A percentile compares a stretch with the other conserved stretches of the same genome.
phyloP scores from a whole-genome alignment of 2,888 invertebrate species.

The Drosophila yooni region DNA sequence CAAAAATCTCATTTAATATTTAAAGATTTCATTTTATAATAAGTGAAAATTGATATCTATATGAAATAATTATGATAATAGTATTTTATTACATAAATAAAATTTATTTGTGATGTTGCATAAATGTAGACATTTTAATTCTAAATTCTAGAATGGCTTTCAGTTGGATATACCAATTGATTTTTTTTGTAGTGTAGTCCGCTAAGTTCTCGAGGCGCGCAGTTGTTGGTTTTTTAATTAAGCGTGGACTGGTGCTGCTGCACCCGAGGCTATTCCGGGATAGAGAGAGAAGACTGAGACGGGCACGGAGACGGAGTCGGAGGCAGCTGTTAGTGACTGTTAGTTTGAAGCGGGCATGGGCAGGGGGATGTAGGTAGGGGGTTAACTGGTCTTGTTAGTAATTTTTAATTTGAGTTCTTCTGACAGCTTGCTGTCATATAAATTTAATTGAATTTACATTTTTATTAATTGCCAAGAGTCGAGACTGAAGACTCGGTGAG shows the following conservation, averaged over 20 bases:
- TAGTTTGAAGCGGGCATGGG: background rate
- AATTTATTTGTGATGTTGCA: background rate
- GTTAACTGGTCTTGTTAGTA: conserved; percentile 79
- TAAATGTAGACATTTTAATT: background rate
- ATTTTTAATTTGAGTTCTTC: conserved; percentile 84
- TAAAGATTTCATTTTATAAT: background rate
- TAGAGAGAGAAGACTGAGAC: background rate
- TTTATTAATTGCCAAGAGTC: conserved; percentile 81
- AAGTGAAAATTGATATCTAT: background rate
- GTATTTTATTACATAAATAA: background rate
- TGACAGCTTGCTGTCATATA: conserved; percentile 84
- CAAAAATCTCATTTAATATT: background rate
- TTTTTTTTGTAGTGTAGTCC: background rate
- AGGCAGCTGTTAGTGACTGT: background rate
- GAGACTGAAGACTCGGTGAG: conserved; percentile 11
- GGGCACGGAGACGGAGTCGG: background rate
- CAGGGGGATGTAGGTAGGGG: background rate
- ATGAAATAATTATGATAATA: no score
- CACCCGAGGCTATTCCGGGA: conserved; percentile 56
- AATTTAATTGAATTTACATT: conserved; percentile 85
- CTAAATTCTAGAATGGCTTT: background rate
- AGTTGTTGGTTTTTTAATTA: conserved; percentile 80
- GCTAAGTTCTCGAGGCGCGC: conserved; percentile 22
- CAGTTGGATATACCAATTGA: background rate
- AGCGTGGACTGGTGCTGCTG: conserved; percentile 57